A percentile compares a stretch with the other conserved stretches of the same genome.
Evolutionary conservation across 2,797 vertebrate species (phyloP).

Genomic region (Brotula barbata): DNA sequence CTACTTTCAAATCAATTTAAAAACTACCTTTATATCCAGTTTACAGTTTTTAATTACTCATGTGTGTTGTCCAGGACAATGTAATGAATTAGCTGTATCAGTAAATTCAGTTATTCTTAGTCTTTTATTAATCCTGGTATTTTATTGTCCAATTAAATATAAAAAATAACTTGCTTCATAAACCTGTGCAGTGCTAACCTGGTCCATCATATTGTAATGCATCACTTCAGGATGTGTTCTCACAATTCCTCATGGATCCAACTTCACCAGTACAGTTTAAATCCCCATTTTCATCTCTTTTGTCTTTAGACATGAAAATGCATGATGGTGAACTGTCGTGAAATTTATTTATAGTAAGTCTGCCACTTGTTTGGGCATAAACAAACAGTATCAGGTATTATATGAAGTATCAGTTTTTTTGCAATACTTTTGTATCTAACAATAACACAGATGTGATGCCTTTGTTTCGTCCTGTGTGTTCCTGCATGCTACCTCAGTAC

Average conservation of each 20-base stretch:
- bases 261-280: slow-evolving; percentile 55
- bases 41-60: too few species aligned
- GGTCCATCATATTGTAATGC: slow-evolving; percentile 1
- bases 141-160: not conserved
- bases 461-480: slow-evolving; percentile 28
- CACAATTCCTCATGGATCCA: slow-evolving; percentile 39
- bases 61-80: too few species aligned
- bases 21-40: too few species aligned
- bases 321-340: slow-evolving; percentile 68
- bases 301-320: slow-evolving; percentile 66
- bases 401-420: slow-evolving; percentile 46
- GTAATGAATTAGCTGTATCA: too few species aligned
- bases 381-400: slow-evolving; percentile 68
- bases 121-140: not conserved
- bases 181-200: slow-evolving; percentile 12
- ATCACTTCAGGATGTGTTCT: slow-evolving; percentile 1
- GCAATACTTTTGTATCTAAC: slow-evolving; percentile 53
- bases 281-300: slow-evolving; percentile 65
- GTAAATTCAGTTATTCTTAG: not conserved
- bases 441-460: slow-evolving; percentile 29
- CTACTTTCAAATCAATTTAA: too few species aligned
- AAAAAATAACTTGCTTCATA: slow-evolving; percentile 10
- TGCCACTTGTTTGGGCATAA: slow-evolving; percentile 67
- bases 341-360: slow-evolving; percentile 37
- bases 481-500: slow-evolving; percentile 72